A percentile compares a stretch with the other conserved stretches of the same genome.
Evolutionary conservation across 2,797 vertebrate species (phyloP).

Genomic region (Acanthornis magna): DNA sequence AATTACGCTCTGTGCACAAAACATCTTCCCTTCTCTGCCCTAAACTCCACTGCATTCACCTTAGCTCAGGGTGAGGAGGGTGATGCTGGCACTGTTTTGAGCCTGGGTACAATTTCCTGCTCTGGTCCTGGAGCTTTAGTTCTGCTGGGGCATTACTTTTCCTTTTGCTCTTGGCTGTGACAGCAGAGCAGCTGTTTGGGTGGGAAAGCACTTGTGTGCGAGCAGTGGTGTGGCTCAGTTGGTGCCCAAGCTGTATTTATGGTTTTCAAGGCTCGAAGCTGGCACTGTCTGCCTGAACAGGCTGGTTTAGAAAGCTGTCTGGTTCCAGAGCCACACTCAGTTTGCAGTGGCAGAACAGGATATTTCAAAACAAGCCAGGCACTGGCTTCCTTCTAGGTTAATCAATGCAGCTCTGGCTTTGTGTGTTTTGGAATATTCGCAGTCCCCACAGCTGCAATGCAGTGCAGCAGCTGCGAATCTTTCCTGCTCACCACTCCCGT

Average conservation of each 20-base stretch:
- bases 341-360: not conserved
- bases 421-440: not conserved
- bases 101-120: not conserved
- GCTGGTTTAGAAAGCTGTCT: not conserved
- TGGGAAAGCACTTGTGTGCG: not conserved
- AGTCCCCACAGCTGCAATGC: not conserved
- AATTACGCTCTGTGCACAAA: accelerated
- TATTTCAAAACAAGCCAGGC: constrained; percentile 26
- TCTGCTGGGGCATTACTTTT: accelerated
- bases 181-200: constrained; percentile 35
- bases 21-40: not conserved
- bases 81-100: not conserved
- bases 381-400: not conserved
- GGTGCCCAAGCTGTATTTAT: constrained; percentile 16
- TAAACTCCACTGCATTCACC: too few relatives aligned
- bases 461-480: not conserved
- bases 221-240: not conserved
- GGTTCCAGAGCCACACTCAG: not conserved
- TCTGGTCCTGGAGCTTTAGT: not conserved
- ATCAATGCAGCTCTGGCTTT: not conserved
- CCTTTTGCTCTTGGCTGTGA: not conserved
- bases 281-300: constrained; percentile 11
- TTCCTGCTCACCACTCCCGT: not conserved
- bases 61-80: too few relatives aligned
- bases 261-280: not conserved